Evolutionary conservation across 2,113 vertebrate species (phyloP).

Genomic region (Budorcas taxicolor): DNA sequence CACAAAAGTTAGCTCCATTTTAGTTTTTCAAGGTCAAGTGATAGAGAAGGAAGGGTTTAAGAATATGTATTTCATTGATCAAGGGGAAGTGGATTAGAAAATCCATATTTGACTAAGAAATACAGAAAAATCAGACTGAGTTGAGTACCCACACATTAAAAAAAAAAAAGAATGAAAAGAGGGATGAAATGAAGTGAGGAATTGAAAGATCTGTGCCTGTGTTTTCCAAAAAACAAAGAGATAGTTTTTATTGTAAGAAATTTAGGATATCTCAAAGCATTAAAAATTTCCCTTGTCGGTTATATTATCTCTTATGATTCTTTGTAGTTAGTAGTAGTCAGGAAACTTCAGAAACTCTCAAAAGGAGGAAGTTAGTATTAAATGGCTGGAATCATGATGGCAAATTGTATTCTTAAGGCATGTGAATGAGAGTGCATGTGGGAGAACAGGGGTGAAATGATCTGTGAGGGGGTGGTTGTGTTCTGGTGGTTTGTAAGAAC

Average conservation of each 20-base stretch:
- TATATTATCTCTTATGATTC: neutral
- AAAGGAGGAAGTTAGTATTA: neutral
- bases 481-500: neutral
- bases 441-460: neutral
- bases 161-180: neutral
- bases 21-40: neutral
- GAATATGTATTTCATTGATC: neutral
- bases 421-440: neutral
- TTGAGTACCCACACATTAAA: neutral
- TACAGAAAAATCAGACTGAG: neutral
- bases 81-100: neutral
- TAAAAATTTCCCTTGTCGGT: neutral
- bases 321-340: neutral
- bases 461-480: neutral
- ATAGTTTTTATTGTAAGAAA: neutral
- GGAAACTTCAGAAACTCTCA: neutral
- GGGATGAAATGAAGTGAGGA: neutral
- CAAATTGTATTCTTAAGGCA: neutral
- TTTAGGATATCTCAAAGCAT: neutral
- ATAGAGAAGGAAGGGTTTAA: neutral
- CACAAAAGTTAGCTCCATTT: neutral
- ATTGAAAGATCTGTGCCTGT: neutral
- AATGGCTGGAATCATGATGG: neutral
- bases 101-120: neutral
- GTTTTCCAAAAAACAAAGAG: neutral